Conservation (phyloP, 1,140 invertebrate genomes). For the Eciton burchellii region DNA sequence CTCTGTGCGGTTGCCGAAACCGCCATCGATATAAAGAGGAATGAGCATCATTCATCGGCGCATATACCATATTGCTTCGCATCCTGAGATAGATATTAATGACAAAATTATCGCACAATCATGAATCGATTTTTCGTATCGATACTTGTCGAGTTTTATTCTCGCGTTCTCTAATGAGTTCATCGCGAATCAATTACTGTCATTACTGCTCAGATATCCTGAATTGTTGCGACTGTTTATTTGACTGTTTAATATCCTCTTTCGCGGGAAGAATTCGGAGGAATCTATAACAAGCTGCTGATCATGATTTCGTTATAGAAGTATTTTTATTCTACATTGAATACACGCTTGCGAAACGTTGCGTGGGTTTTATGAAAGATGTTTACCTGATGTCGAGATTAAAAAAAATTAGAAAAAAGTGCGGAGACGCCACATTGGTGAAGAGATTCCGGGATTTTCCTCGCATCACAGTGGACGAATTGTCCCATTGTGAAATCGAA, state of each 20-base stretch:
- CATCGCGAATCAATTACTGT: slow-evolving; percentile 53
- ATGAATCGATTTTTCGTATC: slow-evolving; percentile 14
- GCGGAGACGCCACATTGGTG: background rate
- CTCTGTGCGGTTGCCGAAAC: too few relatives aligned
- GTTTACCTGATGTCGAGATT: background rate
- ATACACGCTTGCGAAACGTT: background rate
- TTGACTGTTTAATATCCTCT: background rate
- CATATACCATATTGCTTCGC: slow-evolving; percentile 14
- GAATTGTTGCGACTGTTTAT: background rate
- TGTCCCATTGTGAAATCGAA: slow-evolving; percentile 38
- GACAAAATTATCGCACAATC: background rate
- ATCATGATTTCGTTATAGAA: background rate
- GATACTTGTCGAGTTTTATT: slow-evolving; percentile 50
- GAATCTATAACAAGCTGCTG: background rate
- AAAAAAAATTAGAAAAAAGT: slow-evolving; percentile 2
- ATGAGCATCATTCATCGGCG: background rate
- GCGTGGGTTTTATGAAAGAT: background rate
- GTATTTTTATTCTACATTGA: background rate
- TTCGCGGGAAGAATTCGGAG: background rate
- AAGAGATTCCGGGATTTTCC: slow-evolving; percentile 1
- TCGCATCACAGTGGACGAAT: slow-evolving; percentile 1
- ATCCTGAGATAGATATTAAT: background rate
- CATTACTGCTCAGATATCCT: background rate
- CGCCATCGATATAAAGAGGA: too few relatives aligned
- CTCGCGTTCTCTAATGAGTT: slow-evolving; percentile 51